Base-by-base conservation (phyloP, 2,113 vertebrate genomes). In the Furnarius figulus region DNA sequence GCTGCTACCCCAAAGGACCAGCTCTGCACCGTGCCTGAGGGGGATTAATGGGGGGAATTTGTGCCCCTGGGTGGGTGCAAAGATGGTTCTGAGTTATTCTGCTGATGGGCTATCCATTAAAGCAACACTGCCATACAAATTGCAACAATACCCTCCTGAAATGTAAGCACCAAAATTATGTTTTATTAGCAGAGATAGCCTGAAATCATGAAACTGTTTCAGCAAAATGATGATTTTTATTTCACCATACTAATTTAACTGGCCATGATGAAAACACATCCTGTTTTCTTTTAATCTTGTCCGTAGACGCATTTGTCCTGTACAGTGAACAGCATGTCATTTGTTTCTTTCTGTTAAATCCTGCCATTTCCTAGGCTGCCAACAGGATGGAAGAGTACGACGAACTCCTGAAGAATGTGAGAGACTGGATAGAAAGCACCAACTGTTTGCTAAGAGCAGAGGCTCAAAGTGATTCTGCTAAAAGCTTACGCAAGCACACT, bases 301-400 rank as follows among this genome's bases (percentile, higher is more conserved):
- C 39, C 44, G 15, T 35, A n/a, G 19, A 30, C 70, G 20, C 10
- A 13, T 87, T 81, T 86, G 28, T 90, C 12, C n/a, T 80, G 1
- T 5, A 31, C 6, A 16, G 5, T 37, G 30, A 61, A n/a, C 21
- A 78, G 18, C 68, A 74, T 47, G 49, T 81, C 11, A 14, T 40
- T 37, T 80, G 19, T 56, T 33, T 18, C 17, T 61, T 58, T 27
- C 67, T 67, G 44, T 78, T 58, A 96, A 79, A 89, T 18, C 11
- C 5, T 96, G 25, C 92, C 8, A 67, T 91, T 78, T 96, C 14
- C 61, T 96, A 99, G 99, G 98, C 99, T 79, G 97, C 97, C 14
- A 87, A 73, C 33, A 99, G 98, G 97, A 97, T 99, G 63, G 98
- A 99, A 97, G 98, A 99, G 63, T 99, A 98, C 63, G 91, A 98